phyloP scores from a whole-genome alignment of 2,113 vertebrate species.

The Bos indicus region DNA sequence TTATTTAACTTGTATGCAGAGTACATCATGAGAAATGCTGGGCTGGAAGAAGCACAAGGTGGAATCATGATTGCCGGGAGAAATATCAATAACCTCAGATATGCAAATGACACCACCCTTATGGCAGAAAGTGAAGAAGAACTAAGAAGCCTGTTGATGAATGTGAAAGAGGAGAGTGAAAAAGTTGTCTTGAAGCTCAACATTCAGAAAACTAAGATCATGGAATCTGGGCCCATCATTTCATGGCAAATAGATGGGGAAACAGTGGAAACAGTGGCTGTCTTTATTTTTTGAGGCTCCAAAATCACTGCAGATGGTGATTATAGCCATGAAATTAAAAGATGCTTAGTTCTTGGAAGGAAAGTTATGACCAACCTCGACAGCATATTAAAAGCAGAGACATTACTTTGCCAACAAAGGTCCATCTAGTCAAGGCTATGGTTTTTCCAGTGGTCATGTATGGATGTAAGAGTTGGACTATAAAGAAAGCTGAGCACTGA shows the following conservation, averaged over 20 bases:
- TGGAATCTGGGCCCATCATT: accelerated
- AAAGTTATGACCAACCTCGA: not conserved
- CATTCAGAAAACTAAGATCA: not conserved
- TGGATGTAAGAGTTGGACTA: not conserved
- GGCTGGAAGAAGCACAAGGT: not conserved
- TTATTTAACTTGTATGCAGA: not conserved
- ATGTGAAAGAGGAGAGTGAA: not conserved
- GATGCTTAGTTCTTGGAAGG: not conserved
- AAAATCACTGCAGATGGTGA: not conserved
- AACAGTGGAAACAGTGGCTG: not conserved
- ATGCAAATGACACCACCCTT: not conserved
- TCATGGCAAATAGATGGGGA: not conserved
- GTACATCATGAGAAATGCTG: not conserved
- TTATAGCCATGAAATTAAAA: not conserved
- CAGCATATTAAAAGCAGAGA: not conserved
- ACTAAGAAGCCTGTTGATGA: not conserved
- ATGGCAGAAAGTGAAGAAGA: not conserved
- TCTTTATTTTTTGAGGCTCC: not conserved
- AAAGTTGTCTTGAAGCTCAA: not conserved
- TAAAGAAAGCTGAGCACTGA: not conserved
- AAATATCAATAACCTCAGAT: not conserved
- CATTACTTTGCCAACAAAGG: not conserved
- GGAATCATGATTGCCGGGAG: accelerated
- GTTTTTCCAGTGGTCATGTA: not conserved
- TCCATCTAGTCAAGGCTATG: not conserved